phyloP scores from a whole-genome alignment of 2,797 vertebrate species.

The Anniella stebbinsi region DNA sequence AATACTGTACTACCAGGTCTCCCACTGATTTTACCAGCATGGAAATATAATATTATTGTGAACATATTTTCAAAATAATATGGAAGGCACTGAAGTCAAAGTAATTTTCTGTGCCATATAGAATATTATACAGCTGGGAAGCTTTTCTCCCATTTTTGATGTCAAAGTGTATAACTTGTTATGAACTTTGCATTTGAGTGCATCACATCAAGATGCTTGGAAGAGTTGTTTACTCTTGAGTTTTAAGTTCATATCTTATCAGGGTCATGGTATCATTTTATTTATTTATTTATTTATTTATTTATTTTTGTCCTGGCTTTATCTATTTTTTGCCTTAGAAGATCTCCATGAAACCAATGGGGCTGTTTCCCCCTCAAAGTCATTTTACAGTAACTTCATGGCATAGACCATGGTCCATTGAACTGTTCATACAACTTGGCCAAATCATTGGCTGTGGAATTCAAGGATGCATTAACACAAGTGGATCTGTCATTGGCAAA shows the following conservation, averaged over 20 bases:
- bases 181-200: slow-evolving; percentile 24
- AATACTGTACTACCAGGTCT: slow-evolving; percentile 68
- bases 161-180: slow-evolving; percentile 42
- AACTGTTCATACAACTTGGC: neutral
- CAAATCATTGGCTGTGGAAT: neutral
- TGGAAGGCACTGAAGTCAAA: slow-evolving; percentile 59
- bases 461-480: neutral
- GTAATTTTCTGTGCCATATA: slow-evolving; percentile 44
- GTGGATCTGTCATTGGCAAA: neutral
- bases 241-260: slow-evolving; percentile 24
- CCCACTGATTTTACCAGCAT: slow-evolving; percentile 68
- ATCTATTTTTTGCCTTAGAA: neutral
- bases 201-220: neutral
- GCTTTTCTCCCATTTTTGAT: slow-evolving; percentile 30
- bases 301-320: neutral
- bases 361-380: neutral
- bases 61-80: slow-evolving; percentile 72
- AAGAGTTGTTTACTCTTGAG: neutral
- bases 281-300: no score
- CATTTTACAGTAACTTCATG: neutral
- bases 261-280: neutral
- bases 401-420: neutral
- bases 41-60: slow-evolving; percentile 74
- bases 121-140: slow-evolving; percentile 48
- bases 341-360: neutral